Evolutionary conservation across 2,797 vertebrate species (phyloP), one percentile per base, ranked within the genome.

Genomic region (Novumbra hubbsi): DNA sequence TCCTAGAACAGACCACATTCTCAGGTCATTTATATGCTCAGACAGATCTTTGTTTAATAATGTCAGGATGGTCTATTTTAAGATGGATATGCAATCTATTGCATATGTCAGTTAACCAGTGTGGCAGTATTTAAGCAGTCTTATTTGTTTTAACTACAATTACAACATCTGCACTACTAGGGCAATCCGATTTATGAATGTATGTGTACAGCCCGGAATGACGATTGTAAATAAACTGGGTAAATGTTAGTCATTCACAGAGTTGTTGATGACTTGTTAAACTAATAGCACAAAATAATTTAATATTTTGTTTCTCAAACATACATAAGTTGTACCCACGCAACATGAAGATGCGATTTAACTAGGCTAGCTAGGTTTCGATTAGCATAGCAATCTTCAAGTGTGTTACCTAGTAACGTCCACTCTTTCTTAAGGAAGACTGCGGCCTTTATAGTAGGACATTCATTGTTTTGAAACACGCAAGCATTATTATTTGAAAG

Each of bases 1-100:
- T 82, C 85, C 91, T 93, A 66, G 21, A 76, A 70, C 50, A 1
- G 63, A 64, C 28, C 30, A 28, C 30, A 34, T 28, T 17, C 15
- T 64, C 24, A 64, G 14, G 28, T 64, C 6, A 64, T 28, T 30
- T 32, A 30, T 14, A 64, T 28, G 15, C 15, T 30, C 24, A 27
- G 3, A 64, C 62, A 64, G 30, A 30, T 27, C 0, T 15, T 7
- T 1, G 12, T 24, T 3, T 62, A 9, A 15, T 60, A 1, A 27
- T 60, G 5, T 1, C 60, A 24, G 9, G 12, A 15, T 63, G 27
- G 24, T 63, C 24, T 16, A 19, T 11, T 63, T 28, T 27, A 24
- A 24, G 60, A 63, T 64, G 28, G 28, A n/a, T n/a, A n/a, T n/a
- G n/a, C n/a, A n/a, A n/a, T n/a, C n/a, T n/a, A n/a, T n/a, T n/a